phyloP scores from a whole-genome alignment of 2,888 invertebrate species.

The Aphidius colemani region DNA sequence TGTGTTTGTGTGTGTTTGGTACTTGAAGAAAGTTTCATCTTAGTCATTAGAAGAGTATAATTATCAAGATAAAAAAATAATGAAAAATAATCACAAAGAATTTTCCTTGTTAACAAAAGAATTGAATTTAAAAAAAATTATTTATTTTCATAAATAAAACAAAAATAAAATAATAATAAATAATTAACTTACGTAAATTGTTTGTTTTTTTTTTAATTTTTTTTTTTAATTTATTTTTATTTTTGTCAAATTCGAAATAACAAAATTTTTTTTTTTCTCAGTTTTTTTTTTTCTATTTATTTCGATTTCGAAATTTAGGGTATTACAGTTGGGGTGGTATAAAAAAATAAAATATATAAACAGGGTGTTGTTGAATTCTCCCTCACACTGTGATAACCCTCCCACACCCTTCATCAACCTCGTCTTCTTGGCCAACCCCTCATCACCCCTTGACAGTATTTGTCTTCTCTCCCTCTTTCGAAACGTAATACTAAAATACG shows the following conservation, averaged over 20 bases:
- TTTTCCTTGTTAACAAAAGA: too few relatives aligned
- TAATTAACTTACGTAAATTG: not conserved
- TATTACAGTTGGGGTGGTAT: too few relatives aligned
- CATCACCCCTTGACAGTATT: conserved; percentile 33
- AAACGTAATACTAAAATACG: conserved; percentile 22
- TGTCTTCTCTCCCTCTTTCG: too few relatives aligned
- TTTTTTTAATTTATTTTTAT: too few relatives aligned
- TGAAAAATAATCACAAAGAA: not conserved
- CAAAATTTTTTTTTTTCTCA: too few relatives aligned
- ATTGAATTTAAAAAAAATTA: not conserved
- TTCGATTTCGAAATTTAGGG: too few relatives aligned
- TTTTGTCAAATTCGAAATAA: too few relatives aligned
- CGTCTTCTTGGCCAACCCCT: conserved; percentile 29
- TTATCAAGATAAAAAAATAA: not conserved
- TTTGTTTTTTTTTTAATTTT: not conserved
- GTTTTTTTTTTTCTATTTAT: too few relatives aligned
- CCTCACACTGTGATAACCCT: too few relatives aligned
- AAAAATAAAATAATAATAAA: not conserved
- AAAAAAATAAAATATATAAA: too few relatives aligned
- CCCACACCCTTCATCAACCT: not conserved
- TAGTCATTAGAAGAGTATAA: not conserved
- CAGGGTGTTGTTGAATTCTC: too few relatives aligned
- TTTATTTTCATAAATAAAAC: not conserved
- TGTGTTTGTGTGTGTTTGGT: conserved; percentile 32
- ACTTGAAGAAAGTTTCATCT: conserved; percentile 22